phyloP scores from a whole-genome alignment of 2,888 invertebrate species.

The Rhagonycha fulva region DNA sequence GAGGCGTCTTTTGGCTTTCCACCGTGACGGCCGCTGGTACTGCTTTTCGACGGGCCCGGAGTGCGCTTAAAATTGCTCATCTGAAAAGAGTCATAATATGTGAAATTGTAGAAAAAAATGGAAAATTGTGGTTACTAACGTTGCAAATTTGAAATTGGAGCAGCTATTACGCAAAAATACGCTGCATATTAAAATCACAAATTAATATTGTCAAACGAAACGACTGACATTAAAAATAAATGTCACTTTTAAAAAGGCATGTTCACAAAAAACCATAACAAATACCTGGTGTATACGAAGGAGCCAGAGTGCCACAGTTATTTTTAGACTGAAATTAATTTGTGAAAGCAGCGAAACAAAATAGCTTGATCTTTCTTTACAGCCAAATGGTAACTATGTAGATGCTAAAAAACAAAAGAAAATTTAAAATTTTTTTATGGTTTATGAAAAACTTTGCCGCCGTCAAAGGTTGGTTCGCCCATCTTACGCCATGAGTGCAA shows the following conservation, averaged over 20 bases:
- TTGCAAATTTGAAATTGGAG: background rate
- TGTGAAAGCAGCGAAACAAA: too few species aligned
- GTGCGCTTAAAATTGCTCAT: slow-evolving; percentile 22
- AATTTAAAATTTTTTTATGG: too few species aligned
- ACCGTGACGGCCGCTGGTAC: slow-evolving; percentile 56
- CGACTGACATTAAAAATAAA: background rate
- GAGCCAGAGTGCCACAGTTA: too few species aligned
- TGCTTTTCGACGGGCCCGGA: slow-evolving; percentile 48
- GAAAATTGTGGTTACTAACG: background rate
- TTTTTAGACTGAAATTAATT: too few species aligned
- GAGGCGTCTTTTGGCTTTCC: slow-evolving; percentile 55
- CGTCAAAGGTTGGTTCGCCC: too few species aligned
- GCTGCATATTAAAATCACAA: background rate
- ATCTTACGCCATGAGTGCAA: too few species aligned
- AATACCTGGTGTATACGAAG: too few species aligned
- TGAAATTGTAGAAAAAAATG: background rate
- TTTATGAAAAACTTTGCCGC: too few species aligned
- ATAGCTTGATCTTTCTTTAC: too few species aligned
- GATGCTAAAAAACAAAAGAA: too few species aligned
- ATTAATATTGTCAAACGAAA: background rate
- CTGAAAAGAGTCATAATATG: background rate
- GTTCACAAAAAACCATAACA: background rate
- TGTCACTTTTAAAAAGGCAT: background rate
- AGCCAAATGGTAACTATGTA: too few species aligned
- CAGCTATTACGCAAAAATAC: background rate